Base-by-base conservation (phyloP, 2,888 invertebrate genomes). In the Caenorhabditis imperialis region DNA sequence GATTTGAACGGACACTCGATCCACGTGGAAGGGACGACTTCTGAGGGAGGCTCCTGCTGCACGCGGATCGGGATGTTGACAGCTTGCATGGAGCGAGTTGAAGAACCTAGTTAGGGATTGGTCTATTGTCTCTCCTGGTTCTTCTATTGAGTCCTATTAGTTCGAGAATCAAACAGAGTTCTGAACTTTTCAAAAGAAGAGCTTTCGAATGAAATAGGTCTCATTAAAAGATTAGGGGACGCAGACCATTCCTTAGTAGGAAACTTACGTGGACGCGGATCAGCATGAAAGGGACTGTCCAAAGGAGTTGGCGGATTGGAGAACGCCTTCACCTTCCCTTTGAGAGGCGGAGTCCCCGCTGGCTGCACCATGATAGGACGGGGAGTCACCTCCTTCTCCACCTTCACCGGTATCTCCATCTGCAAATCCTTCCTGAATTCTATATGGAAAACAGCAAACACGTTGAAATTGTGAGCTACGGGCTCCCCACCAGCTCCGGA, bases 1-100 rank as follows among this genome's bases (percentile, higher is more conserved):
- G 27, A 33, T 20, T 75, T 70, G 53, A 75, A 75, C 3, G 75
- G 75, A 30, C 75, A 75, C 18, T 69, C 69, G 7, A 57, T 16
- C 54, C 48, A 42, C 30, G 37, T 35, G 7, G 14, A 35, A 7
- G 48, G 50, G 14, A 47, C 18, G 12, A 16, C 33, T 22, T 38
- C 25, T n/a, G 23, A 8, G 18, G 18, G 23, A 1, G 16, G 35
- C 23, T 58, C 51, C 1, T 22, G 51, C 51, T 69, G 60, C 50
- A 67, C 57, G 38, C 57, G 67, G 45, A 67, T 67, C 12, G 57
- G 67, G 33, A 67, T 67, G 2, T 44, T 33, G 3, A 65, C n/a
- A n/a, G n/a, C 55, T 30, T 48, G 47, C 55, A 55, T 22, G 3
- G 57, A 50, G 0, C 57, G 65, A 57, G 57, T 44, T 4, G 65